These are phyloP conservation scores for Parotocinclus haroldoi DNA, from an alignment of 2,797 vertebrate genomes.

Conservation along the genomic window DNA sequence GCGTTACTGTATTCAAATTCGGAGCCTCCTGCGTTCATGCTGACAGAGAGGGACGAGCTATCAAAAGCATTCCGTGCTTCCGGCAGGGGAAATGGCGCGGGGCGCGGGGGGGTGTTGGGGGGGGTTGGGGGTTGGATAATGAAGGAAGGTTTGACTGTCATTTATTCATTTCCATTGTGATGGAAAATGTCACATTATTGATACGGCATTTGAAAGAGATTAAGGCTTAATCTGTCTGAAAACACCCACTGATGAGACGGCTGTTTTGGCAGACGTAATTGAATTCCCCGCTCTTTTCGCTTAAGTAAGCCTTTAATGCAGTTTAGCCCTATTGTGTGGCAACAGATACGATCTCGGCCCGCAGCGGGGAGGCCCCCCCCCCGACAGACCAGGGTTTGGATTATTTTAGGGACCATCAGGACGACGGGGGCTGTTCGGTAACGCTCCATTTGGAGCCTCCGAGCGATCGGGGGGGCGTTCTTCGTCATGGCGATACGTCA, in stretches of 20 bases:
- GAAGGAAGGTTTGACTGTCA: constrained; percentile 66
- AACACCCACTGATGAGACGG: constrained; percentile 66
- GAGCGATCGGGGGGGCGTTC: neutral
- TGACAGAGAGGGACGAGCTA: constrained; percentile 76
- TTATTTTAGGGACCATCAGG: constrained; percentile 43
- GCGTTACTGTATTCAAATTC: constrained; percentile 96
- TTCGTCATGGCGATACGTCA: neutral
- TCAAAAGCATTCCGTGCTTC: constrained; percentile 64
- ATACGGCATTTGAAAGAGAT: constrained; percentile 69
- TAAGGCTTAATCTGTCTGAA: constrained; percentile 72
- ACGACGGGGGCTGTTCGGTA: constrained; percentile 17
- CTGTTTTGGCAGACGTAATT: constrained; percentile 62
- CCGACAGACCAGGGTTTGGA: constrained; percentile 43
- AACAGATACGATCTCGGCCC: constrained; percentile 64
- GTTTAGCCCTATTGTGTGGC: constrained; percentile 63
- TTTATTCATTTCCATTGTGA: constrained; percentile 66
- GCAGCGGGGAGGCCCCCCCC: constrained; percentile 56
- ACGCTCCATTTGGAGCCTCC: neutral
- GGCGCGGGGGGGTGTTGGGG: neutral
- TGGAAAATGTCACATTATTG: constrained; percentile 75
- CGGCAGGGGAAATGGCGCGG: neutral
- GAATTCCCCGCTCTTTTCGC: constrained; percentile 67
- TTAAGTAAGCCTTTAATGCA: constrained; percentile 57
- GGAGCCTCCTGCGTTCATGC: constrained; percentile 78
- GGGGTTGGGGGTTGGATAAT: constrained; percentile 5